These are phyloP conservation scores for Mastomys coucha DNA, from an alignment of 2,113 vertebrate species.

Conservation along the genomic window DNA sequence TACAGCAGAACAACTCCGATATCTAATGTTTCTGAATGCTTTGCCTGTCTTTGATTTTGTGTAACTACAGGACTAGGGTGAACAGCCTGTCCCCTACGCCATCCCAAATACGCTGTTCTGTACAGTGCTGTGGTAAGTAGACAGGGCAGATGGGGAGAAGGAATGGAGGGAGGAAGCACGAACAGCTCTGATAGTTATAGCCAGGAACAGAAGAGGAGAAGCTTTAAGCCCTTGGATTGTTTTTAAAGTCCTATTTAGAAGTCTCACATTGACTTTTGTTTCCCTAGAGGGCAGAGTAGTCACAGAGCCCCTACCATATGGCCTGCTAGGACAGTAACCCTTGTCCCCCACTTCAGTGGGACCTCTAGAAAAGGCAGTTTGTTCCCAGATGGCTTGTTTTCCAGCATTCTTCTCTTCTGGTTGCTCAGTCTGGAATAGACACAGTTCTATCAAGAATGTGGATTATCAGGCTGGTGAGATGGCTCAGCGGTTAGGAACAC, in stretches of 20 bases:
- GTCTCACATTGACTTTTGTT: constrained; percentile 30
- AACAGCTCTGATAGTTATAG: not conserved
- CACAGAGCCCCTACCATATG: not conserved
- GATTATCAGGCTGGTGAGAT: not conserved
- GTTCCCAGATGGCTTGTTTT: not conserved
- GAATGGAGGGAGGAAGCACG: not conserved
- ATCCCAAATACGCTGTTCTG: not conserved
- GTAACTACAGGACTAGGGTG: not conserved
- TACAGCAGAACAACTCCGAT: not conserved
- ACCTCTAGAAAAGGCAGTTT: not conserved
- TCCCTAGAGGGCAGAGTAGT: not conserved
- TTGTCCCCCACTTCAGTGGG: not conserved
- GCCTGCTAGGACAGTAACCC: too few species aligned
- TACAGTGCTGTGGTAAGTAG: not conserved
- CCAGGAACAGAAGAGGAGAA: not conserved
- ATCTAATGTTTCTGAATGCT: constrained; percentile 36
- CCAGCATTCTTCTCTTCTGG: not conserved
- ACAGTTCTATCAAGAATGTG: not conserved
- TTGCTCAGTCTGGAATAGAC: constrained; percentile 1
- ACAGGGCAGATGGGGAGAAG: not conserved
- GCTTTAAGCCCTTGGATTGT: not conserved
- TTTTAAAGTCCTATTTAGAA: not conserved
- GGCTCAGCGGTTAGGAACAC: too few species aligned
- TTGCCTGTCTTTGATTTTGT: not conserved
- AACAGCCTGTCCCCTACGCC: not conserved